Evolutionary conservation across 1,140 invertebrate genomes (phyloP), one percentile per base, ranked within the genome.

Genomic region (Catajapyx aquilonaris): DNA sequence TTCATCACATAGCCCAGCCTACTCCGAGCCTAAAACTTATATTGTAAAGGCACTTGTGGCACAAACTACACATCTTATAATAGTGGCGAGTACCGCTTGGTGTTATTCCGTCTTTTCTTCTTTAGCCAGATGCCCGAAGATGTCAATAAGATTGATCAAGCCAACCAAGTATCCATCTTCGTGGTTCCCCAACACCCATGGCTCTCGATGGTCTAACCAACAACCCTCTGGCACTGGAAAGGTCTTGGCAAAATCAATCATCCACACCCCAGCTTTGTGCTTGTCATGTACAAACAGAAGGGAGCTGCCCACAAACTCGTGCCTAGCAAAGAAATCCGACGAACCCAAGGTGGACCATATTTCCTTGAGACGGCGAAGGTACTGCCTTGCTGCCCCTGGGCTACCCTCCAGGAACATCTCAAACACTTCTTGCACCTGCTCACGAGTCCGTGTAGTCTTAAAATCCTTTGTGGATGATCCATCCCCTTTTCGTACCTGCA

Each of bases 161-260:
- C 93, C 93, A 43, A 84, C 80, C 35, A 96, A 64, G 58, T 95
- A 97, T 20, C 93, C 93, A 53, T 98, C 93, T 63, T 98, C 93
- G 51, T 95, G 88, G 56, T 94, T 96, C n/a, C 90, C 91, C 21
- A 93, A 81, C 44, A 76, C 71, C 93, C 91, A 97, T 28, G 72
- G 67, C 5, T 69, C 68, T 37, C 73, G 69, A 54, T 97, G 93
- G 40, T 72, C 69, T 38, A 95, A 81, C 31, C 55, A 60, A 2
- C 44, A 49, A 37, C 73, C 64, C 1, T 71, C 65, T 2, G 86
- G 84, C 32, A 96, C 59, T 11, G 71, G 71, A 33, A 84, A 67
- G 2, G 87, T 94, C 59, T 97, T 97, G 5, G 90, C 93, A 60
- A 98, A 98, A 60, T 97, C 93, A 38, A 97, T 98, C 62, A 98